A percentile compares a stretch with the other conserved stretches of the same genome.
Evolutionary conservation across 2,888 invertebrate species (phyloP).

Genomic region (Xiphydria camelus): DNA sequence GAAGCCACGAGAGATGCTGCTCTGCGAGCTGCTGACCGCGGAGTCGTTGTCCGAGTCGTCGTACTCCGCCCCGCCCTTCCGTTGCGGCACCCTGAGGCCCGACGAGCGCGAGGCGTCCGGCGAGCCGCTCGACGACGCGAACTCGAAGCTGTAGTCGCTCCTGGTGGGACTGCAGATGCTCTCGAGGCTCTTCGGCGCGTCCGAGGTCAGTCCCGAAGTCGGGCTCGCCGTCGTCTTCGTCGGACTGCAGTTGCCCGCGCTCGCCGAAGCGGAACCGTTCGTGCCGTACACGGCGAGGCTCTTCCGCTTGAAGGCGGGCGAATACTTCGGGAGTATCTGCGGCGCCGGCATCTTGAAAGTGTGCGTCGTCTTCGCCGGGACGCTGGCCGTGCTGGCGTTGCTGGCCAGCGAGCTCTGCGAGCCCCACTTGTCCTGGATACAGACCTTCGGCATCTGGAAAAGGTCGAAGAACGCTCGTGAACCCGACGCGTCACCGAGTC

Average conservation of each 20-base stretch:
- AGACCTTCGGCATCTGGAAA: constrained; percentile 41
- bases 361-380: constrained; percentile 39
- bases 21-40: constrained; percentile 82
- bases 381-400: constrained; percentile 44
- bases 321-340: constrained; percentile 74
- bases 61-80: constrained; percentile 51
- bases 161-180: constrained; percentile 64
- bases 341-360: constrained; percentile 53
- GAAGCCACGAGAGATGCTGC: constrained; percentile 74
- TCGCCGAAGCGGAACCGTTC: constrained; percentile 20
- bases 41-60: constrained; percentile 86
- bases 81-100: constrained; percentile 30
- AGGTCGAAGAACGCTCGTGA: too few relatives aligned
- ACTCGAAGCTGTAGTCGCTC: constrained; percentile 65
- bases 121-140: constrained; percentile 48
- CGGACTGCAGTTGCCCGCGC: constrained; percentile 21
- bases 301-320: constrained; percentile 80
- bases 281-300: constrained; percentile 67
- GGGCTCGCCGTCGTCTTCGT: constrained; percentile 24
- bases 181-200: constrained; percentile 63
- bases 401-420: constrained; percentile 51
- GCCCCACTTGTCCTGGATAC: constrained; percentile 52
- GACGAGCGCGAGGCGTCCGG: constrained; percentile 38
- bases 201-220: constrained; percentile 36
- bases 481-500: too few relatives aligned